Percentiles rank a stretch among this genome's conserved stretches.
Evolutionary conservation across 2,113 vertebrate genomes (phyloP).

Genomic region (Ascaphus truei): DNA sequence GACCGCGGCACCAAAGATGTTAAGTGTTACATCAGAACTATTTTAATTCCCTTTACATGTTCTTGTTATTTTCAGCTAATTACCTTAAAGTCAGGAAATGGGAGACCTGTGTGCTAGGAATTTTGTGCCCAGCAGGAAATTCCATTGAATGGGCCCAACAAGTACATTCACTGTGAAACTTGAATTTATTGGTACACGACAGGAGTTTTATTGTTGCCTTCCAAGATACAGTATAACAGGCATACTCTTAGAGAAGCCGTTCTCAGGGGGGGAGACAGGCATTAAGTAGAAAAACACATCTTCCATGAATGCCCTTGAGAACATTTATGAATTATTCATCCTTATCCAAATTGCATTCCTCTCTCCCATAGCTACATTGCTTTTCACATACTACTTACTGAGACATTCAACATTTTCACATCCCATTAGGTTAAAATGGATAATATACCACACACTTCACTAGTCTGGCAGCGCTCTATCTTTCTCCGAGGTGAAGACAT

Average conservation of each 20-base stretch:
- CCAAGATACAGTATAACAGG: slow-evolving; percentile 10
- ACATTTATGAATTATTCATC: slow-evolving; percentile 35
- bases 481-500: not conserved
- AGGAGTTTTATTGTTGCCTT: slow-evolving; percentile 16
- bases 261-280: not conserved
- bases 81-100: slow-evolving; percentile 14
- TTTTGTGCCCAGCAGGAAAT: not conserved
- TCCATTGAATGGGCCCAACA: not conserved
- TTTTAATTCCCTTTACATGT: not conserved
- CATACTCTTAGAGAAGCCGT: slow-evolving; percentile 4
- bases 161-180: slow-evolving; percentile 7
- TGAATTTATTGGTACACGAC: slow-evolving; percentile 25
- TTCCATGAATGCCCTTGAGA: slow-evolving; percentile 38
- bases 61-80: slow-evolving; percentile 25
- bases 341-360: slow-evolving; percentile 17
- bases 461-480: not conserved
- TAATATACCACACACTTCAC: slow-evolving; percentile 20
- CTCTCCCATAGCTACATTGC: not conserved
- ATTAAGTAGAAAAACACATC: slow-evolving; percentile 30
- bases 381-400: slow-evolving; percentile 11
- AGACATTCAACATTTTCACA: slow-evolving; percentile 28
- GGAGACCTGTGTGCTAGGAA: not conserved
- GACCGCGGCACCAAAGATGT: too few species aligned
- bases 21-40: too few species aligned
- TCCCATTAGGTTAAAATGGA: slow-evolving; percentile 35